phyloP scores from a whole-genome alignment of 2,113 vertebrate genomes.

The Columba janthina region DNA sequence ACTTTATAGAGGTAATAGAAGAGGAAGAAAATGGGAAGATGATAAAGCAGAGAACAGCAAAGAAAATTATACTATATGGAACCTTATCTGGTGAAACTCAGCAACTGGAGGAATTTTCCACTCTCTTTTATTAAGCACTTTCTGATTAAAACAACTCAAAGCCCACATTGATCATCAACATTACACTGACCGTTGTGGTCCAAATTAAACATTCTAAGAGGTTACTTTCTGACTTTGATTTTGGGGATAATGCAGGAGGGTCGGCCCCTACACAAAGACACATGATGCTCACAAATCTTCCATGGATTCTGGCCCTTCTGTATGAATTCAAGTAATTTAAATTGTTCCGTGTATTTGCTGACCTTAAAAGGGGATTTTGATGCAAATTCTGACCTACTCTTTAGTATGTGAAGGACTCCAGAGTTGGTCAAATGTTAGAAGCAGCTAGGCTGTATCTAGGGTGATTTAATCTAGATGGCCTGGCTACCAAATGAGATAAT shows the following conservation, averaged over 20 bases:
- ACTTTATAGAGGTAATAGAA: background rate
- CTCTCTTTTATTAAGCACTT: background rate
- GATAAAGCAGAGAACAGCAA: background rate
- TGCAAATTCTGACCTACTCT: conserved; percentile 42
- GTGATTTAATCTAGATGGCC: background rate
- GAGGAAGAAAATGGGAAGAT: background rate
- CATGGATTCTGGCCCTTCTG: background rate
- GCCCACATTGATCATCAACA: no score
- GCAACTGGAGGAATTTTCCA: background rate
- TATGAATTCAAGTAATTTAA: background rate
- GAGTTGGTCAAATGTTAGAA: background rate
- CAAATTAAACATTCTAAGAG: background rate
- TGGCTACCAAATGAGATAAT: background rate
- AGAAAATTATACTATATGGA: background rate
- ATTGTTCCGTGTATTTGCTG: background rate
- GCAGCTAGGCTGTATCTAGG: background rate
- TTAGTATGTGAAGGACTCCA: background rate
- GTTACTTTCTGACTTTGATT: background rate
- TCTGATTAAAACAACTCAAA: background rate
- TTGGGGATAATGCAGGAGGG: background rate
- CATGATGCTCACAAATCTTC: background rate
- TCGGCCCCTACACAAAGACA: background rate
- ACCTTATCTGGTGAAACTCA: background rate
- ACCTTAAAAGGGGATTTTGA: conserved; percentile 32
- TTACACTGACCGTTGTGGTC: no score